Evolutionary conservation across 2,797 vertebrate species (phyloP), one percentile per base, ranked within the genome.

Genomic region (Hippoglossus hippoglossus): DNA sequence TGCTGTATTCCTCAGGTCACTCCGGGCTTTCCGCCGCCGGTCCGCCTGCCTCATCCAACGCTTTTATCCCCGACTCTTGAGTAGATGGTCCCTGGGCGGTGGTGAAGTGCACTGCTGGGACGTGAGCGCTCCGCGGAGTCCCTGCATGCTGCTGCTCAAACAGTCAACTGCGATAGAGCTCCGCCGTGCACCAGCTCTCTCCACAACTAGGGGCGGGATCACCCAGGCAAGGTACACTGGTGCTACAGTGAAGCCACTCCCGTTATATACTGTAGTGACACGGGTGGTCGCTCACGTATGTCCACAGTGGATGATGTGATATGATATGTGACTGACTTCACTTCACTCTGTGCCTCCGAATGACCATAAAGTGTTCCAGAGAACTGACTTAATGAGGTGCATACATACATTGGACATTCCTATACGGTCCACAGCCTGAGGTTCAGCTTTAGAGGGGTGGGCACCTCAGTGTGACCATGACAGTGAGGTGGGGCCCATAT

Each of bases 11-110:
- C 91, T 89, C 85, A 80, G 81, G 77, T 87, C 79, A 80, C 78
- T 90, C 85, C 84, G 80, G 87, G 54, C 80, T 87, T 79, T 90
- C 83, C 86, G 84, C 79, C 85, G 84, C 73, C 80, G 81, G 80
- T 90, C 83, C 82, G 85, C 73, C 87, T 89, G 90, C 93, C 90
- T 85, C 94, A 94, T 95, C 90, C 92, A 95, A 87, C 62, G 78
- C 39, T 80, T 88, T 87, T 91, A 89, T 86, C 87, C 85, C 79
- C 87, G 90, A 73, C 86, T 94, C 88, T 80, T 86, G 55, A 75
- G 86, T 80, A 85, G 83, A 77, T 87, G 87, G 73, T 90, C 82
- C 87, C 86, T 81, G 87, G 83, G 86, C 88, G 89, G 85, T 87
- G 89, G 85, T 87, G 89, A 88, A 86, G 83, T 83, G 79, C 80